Evolutionary conservation across 2,113 vertebrate genomes (phyloP).

Genomic region (Peromyscus maniculatus): DNA sequence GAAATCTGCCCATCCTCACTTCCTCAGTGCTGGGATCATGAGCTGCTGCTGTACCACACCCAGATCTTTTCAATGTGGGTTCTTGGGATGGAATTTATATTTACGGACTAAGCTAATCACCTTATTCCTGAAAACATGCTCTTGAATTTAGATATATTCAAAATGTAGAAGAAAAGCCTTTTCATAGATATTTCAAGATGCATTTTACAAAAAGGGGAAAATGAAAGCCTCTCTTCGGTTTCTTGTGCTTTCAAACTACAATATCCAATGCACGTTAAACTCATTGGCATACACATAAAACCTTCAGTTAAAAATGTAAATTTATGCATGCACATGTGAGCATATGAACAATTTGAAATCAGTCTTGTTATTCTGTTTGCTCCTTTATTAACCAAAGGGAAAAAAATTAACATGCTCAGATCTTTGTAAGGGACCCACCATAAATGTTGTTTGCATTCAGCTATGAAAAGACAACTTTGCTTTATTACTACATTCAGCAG

Average conservation of each 20-base stretch:
- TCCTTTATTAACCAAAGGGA: not conserved
- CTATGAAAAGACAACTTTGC: conserved; percentile 36
- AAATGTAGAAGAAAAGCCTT: not conserved
- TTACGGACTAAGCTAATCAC: not conserved
- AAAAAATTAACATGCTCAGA: not conserved
- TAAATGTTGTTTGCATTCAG: not conserved
- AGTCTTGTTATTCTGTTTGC: not conserved
- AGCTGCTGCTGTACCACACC: fast-evolving
- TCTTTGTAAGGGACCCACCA: not conserved
- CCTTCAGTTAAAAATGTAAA: not conserved
- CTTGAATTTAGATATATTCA: not conserved
- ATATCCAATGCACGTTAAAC: not conserved
- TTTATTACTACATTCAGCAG: conserved; percentile 5
- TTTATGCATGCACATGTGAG: fast-evolving
- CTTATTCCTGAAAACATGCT: not conserved
- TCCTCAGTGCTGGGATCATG: not conserved
- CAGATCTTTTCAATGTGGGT: no score
- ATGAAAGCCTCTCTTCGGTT: not conserved
- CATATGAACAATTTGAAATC: not conserved
- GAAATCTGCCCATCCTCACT: not conserved
- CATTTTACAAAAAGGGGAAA: not conserved
- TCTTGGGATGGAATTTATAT: not conserved
- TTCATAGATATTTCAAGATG: not conserved
- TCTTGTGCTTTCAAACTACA: not conserved
- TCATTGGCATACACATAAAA: not conserved